phyloP scores from a whole-genome alignment of 2,888 invertebrate species.

The Drosophila demipolita region DNA sequence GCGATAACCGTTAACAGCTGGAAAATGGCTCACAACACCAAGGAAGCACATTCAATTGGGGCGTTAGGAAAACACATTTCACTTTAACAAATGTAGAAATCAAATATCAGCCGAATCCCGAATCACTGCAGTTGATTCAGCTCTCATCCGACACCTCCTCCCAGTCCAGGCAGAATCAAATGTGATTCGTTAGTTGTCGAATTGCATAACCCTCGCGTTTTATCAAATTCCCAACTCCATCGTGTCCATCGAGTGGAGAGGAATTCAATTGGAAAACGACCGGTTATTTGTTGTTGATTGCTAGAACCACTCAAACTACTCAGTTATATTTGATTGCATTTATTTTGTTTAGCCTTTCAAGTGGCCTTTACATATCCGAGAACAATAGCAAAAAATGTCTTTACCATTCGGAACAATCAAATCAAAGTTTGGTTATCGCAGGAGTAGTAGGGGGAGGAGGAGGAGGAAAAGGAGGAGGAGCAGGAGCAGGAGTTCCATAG shows the following conservation, averaged over 20 bases:
- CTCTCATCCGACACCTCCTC: background rate
- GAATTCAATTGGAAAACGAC: conserved; percentile 30
- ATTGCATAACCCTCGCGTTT: background rate
- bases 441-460: background rate
- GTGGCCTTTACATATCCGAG: background rate
- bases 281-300: background rate
- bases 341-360: conserved; percentile 31
- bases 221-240: background rate
- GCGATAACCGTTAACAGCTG: conserved; percentile 10
- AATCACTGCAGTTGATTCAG: background rate
- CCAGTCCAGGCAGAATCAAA: background rate
- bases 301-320: conserved; percentile 26
- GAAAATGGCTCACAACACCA: background rate
- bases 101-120: background rate
- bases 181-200: background rate
- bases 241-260: background rate
- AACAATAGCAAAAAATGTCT: background rate
- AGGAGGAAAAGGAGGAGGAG: too few species aligned
- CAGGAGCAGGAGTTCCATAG: background rate
- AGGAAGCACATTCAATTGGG: background rate
- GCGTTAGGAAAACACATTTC: background rate
- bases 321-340: conserved; percentile 39
- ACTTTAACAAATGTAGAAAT: background rate
- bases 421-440: background rate
- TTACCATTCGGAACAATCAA: background rate